Conservation (phyloP, 2,797 vertebrate genomes). For the Chelon labrosus region DNA sequence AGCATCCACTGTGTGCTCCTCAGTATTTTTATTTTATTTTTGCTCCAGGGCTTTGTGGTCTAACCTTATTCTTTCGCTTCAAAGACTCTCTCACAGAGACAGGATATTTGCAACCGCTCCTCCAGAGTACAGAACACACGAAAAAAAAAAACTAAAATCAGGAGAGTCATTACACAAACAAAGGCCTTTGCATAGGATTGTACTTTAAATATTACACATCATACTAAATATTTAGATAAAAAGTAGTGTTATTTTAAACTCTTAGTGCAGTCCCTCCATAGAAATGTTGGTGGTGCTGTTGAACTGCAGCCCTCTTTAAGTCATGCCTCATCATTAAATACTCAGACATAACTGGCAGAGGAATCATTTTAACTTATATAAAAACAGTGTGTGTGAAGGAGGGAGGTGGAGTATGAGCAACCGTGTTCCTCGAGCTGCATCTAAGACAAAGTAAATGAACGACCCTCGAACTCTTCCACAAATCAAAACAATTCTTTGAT, state of each 20-base stretch:
- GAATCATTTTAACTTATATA: slow-evolving; percentile 19
- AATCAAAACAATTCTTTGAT: background rate
- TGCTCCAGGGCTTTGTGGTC: slow-evolving; percentile 66
- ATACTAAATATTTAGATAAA: background rate
- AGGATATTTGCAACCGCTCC: slow-evolving; percentile 44
- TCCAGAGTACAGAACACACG: slow-evolving; percentile 15
- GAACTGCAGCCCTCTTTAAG: slow-evolving; percentile 56
- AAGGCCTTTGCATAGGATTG: slow-evolving; percentile 8
- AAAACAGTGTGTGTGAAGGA: background rate
- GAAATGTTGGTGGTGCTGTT: slow-evolving; percentile 79
- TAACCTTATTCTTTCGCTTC: slow-evolving; percentile 75
- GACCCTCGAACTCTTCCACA: background rate
- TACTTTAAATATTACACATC: slow-evolving; percentile 5
- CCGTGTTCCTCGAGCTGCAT: slow-evolving; percentile 22
- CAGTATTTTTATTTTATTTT: slow-evolving; percentile 13
- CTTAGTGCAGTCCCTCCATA: slow-evolving; percentile 62
- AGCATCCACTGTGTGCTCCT: slow-evolving; percentile 44
- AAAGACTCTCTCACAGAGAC: slow-evolving; percentile 52
- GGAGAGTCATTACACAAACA: slow-evolving; percentile 35
- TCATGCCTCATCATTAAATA: slow-evolving; percentile 20
- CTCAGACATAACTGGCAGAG: slow-evolving; percentile 17
- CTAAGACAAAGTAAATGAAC: background rate
- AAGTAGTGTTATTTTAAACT: slow-evolving; percentile 6
- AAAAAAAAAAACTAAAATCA: slow-evolving; percentile 6
- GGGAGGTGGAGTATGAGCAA: background rate